Evolutionary conservation across 2,113 vertebrate species (phyloP).

Genomic region (Sebastes fasciatus): DNA sequence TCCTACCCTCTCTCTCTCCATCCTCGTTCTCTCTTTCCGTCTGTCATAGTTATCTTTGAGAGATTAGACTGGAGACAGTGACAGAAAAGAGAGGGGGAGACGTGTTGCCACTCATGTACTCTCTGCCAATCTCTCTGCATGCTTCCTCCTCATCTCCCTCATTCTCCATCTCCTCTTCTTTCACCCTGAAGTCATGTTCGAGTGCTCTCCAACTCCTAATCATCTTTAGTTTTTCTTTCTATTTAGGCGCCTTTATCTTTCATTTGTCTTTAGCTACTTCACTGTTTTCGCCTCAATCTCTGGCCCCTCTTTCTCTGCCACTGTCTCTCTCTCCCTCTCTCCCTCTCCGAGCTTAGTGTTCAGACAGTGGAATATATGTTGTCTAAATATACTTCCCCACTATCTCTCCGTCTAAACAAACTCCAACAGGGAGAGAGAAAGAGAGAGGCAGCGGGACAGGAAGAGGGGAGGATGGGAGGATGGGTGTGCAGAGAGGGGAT

Average conservation of each 20-base stretch:
- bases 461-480: constrained; percentile 70
- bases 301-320: constrained; percentile 52
- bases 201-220: constrained; percentile 7
- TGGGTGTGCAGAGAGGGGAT: constrained; percentile 54
- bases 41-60: constrained; percentile 81
- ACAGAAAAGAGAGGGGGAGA: constrained; percentile 56
- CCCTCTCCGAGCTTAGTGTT: constrained; percentile 78
- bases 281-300: constrained; percentile 39
- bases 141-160: constrained; percentile 16
- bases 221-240: neutral
- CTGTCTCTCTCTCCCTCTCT: constrained; percentile 55
- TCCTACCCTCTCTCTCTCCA: constrained; percentile 44
- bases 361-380: constrained; percentile 82
- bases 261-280: neutral
- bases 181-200: neutral
- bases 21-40: constrained; percentile 55
- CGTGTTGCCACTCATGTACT: constrained; percentile 35
- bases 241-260: constrained; percentile 12
- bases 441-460: constrained; percentile 74
- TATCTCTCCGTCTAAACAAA: constrained; percentile 82
- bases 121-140: constrained; percentile 5
- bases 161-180: constrained; percentile 14
- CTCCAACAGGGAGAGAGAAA: constrained; percentile 72
- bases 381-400: constrained; percentile 81
- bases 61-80: constrained; percentile 81